Base-by-base conservation (phyloP, 2,797 vertebrate species). In the Brotula barbata region DNA sequence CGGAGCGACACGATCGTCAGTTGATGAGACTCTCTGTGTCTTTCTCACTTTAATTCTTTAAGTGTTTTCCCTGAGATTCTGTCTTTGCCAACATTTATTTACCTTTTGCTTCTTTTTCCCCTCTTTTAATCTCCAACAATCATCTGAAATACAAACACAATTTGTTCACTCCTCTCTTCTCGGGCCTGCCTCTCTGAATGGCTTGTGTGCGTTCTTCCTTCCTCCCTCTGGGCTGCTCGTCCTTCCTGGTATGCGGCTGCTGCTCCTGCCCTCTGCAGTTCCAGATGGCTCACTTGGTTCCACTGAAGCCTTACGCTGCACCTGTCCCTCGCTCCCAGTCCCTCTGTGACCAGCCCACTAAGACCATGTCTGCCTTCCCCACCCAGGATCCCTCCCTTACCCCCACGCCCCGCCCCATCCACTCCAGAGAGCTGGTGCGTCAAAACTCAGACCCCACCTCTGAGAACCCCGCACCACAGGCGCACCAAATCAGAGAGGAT, bases 401-500 rank as follows among this genome's bases (percentile, higher is more conserved):
- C 87, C 91, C 91, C 82, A 84, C 76, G 52, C 92, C 73, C 57
- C 92, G 91, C 2, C 91, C 93, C 37, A 86, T 90, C 60, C 88
- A 94, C 74, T 92, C 93, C 69, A 92, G 92, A 79, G 93, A 94
- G 71, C 86, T 96, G 55, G 91, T 93, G 69, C 94, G 94, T 52
- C 94, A 96, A 87, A 97, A 95, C 81, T 96, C 95, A 1, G 95
- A 97, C 89, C 95, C 95, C 68, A 96, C 95, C 8, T 95, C 95
- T 0, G 95, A 97, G 89, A 94, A 80, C 70, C 94, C 92, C 0
- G 92, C 89, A 19, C 94, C 90, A 6, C 91, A 85, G 82, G 68
- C 64, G 41, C 86, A 81, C 68, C 88, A 91, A 74, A 68, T 89
- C 68, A 83, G 90, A 66, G 89, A 93, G 4, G 92, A 92, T 22